Conservation (phyloP, 2,113 vertebrate species). For the Etheostoma cragini region DNA sequence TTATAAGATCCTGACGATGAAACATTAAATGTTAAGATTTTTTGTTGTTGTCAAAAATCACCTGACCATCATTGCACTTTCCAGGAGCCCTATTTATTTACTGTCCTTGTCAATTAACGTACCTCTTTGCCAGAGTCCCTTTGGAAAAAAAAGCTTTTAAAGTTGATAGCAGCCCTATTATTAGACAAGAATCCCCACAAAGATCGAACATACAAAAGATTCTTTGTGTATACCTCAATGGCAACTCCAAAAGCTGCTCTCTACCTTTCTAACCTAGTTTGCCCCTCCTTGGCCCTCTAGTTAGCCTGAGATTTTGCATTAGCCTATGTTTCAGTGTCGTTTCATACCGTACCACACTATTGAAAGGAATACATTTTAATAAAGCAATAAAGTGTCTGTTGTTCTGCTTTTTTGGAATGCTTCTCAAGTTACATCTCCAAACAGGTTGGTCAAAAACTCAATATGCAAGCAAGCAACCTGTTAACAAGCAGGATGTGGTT, state of each 20-base stretch:
- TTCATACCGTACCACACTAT: background rate
- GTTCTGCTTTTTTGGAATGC: background rate
- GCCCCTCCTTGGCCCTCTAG: background rate
- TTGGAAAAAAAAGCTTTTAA: constrained; percentile 31
- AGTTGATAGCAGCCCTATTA: constrained; percentile 54
- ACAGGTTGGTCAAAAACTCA: constrained; percentile 14
- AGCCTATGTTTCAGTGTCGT: background rate
- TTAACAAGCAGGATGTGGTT: constrained; percentile 30
- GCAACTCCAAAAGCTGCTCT: constrained; percentile 42
- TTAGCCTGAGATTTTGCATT: background rate
- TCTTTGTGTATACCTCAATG: constrained; percentile 67
- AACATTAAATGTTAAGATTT: background rate
- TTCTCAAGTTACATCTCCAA: background rate
- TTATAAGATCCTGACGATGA: background rate
- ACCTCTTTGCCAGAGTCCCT: constrained; percentile 6
- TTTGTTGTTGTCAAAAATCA: background rate
- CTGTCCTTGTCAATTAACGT: constrained; percentile 37
- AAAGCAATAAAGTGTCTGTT: constrained; percentile 10
- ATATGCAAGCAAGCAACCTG: constrained; percentile 43
- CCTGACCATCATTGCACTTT: background rate
- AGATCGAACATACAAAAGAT: constrained; percentile 62
- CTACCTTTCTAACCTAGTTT: constrained; percentile 57
- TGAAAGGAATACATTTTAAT: background rate
- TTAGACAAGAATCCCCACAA: constrained; percentile 51
- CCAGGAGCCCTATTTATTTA: constrained; percentile 4